These are phyloP conservation scores for Meriones unguiculatus DNA, from an alignment of 2,113 vertebrate species.

Conservation along the genomic window DNA sequence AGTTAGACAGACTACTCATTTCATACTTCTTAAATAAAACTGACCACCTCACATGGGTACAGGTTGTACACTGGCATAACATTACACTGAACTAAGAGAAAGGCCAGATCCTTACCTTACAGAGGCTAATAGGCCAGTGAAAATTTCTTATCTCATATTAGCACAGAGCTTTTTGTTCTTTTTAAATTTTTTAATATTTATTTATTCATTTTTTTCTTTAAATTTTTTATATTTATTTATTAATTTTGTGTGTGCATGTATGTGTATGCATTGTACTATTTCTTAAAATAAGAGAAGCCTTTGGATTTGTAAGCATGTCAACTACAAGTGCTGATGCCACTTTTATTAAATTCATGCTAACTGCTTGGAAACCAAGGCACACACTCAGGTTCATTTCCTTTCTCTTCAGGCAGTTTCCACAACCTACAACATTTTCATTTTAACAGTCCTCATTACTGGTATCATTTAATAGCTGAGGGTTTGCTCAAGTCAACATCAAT, in stretches of 20 bases:
- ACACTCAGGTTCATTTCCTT: conserved; percentile 60
- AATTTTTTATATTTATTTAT: neutral
- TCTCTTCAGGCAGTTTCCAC: conserved; percentile 69
- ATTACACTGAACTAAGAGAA: neutral
- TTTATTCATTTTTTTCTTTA: neutral
- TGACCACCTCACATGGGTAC: neutral
- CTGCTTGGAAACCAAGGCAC: conserved; percentile 67
- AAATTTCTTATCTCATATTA: neutral
- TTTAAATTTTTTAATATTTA: neutral
- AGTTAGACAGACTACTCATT: neutral
- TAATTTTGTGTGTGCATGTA: neutral
- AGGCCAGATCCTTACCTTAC: neutral
- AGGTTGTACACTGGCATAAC: neutral
- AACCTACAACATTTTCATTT: conserved; percentile 61
- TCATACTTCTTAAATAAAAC: conserved; percentile 29
- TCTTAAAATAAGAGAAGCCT: neutral
- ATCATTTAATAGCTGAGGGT: conserved; percentile 66
- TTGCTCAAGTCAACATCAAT: conserved; percentile 67
- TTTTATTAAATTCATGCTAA: conserved; percentile 20
- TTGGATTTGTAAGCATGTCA: neutral
- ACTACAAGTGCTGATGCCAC: neutral
- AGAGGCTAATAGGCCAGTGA: neutral
- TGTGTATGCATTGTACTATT: neutral
- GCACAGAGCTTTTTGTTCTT: neutral
- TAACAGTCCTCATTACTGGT: conserved; percentile 51